phyloP scores from a whole-genome alignment of 2,113 vertebrate species.

The Eidolon helvum region DNA sequence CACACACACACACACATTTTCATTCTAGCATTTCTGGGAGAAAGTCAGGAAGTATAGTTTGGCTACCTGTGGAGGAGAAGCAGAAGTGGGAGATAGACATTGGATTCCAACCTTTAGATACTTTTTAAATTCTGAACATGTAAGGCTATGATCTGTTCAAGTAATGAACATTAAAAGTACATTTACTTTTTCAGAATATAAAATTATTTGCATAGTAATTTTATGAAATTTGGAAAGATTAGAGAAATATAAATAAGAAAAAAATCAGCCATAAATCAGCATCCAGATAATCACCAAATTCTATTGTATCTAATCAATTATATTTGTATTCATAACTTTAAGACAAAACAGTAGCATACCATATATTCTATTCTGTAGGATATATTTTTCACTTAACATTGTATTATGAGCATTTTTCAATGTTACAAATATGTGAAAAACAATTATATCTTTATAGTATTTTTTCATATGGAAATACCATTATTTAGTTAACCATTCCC shows the following conservation, averaged over 20 bases:
- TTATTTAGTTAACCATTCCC: not conserved
- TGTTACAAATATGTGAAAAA: not conserved
- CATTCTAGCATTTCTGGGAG: not conserved
- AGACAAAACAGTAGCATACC: not conserved
- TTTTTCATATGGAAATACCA: not conserved
- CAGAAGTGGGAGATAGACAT: not conserved
- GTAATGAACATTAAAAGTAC: not conserved
- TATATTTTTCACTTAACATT: not conserved
- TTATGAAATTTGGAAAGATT: slow-evolving; percentile 12
- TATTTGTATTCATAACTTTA: not conserved
- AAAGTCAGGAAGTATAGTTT: not conserved
- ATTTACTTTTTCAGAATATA: slow-evolving; percentile 37
- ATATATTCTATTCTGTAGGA: not conserved
- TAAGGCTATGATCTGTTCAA: not conserved
- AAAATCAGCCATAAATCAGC: not conserved
- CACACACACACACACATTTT: no score
- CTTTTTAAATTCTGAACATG: not conserved
- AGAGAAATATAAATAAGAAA: slow-evolving; percentile 1
- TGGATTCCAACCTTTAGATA: not conserved
- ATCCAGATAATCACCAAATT: not conserved
- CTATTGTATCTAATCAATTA: not conserved
- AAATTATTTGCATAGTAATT: not conserved
- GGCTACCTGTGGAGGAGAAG: not conserved
- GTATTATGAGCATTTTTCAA: not conserved
- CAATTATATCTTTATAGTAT: not conserved